phyloP scores from a whole-genome alignment of 2,113 vertebrate species.

The Dromas ardeola region DNA sequence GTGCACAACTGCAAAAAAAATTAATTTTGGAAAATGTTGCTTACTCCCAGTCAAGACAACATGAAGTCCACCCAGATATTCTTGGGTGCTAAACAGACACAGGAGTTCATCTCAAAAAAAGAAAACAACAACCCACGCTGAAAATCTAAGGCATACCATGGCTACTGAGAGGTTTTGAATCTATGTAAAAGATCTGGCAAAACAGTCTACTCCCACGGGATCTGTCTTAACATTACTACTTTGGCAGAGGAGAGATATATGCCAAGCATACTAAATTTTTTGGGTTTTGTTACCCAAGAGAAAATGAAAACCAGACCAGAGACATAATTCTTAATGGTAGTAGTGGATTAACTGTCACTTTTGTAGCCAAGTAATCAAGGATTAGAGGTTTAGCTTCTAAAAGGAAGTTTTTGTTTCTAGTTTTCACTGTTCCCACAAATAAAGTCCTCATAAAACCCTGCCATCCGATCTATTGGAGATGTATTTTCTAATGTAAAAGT shows the following conservation, averaged over 20 bases:
- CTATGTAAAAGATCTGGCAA: background rate
- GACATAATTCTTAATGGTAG: background rate
- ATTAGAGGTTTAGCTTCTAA: background rate
- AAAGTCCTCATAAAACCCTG: background rate
- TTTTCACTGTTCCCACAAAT: background rate
- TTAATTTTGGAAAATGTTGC: background rate
- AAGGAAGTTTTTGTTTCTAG: background rate
- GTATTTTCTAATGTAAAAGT: background rate
- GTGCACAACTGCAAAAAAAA: background rate
- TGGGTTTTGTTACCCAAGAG: background rate
- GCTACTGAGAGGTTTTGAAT: background rate
- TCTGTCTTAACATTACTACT: background rate
- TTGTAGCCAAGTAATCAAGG: background rate
- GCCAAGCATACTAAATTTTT: background rate
- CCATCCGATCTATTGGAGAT: background rate
- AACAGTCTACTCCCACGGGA: background rate
- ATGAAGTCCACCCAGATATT: background rate
- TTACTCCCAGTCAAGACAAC: background rate
- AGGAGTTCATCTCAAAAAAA: background rate
- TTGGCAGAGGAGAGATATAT: background rate
- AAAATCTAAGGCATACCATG: background rate
- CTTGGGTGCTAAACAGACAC: background rate
- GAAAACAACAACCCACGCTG: background rate
- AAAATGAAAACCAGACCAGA: constrained; percentile 5
- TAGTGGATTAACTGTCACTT: background rate